Base-by-base conservation (phyloP, 2,888 invertebrate genomes). In the Venusia cambrica region DNA sequence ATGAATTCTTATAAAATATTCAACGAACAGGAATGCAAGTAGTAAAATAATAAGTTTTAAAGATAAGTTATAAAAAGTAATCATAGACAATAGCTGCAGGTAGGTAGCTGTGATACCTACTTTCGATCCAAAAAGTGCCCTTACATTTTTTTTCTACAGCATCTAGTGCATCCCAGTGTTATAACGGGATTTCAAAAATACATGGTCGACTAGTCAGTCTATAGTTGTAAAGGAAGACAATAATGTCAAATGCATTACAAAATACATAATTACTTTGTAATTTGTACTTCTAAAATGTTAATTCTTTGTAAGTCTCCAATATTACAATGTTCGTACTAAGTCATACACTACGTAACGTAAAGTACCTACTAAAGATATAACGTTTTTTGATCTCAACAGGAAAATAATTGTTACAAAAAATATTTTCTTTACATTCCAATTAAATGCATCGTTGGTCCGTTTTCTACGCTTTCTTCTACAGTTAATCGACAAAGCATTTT, bases 101-200 rank as follows among this genome's bases (percentile, higher is more conserved):
- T n/a, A n/a, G n/a, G n/a, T n/a, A n/a, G n/a, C n/a, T n/a, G n/a
- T n/a, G n/a, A n/a, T n/a, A n/a, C n/a, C n/a, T n/a, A n/a, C 50
- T 7, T 17, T 2, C 5, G 63, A 71, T 79, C 76, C 64, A 73
- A 81, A 76, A 76, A 79, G 79, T 79, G 81, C 81, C 69, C 64
- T 74, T 66, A 77, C 76, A 79, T 54, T 45, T 54, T 53, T 50
- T 54, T 51, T 50, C 59, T 62, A 71, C 53, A 60, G 65, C 73
- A 73, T 68, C 74, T 76, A 85, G 84, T 85, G 84, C 84, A 85
- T 81, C 84, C 84, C 84, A 85, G 84, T 63, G 59, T n/a, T n/a
- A n/a, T 19, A 55, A 57, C 51, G 60, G 80, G 78, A 73, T 57
- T 55, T 60, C 49, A 64, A 57, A 47, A 56, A 57, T 47, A 63